phyloP scores from a whole-genome alignment of 2,888 invertebrate genomes.

The Atethmia centrago region DNA sequence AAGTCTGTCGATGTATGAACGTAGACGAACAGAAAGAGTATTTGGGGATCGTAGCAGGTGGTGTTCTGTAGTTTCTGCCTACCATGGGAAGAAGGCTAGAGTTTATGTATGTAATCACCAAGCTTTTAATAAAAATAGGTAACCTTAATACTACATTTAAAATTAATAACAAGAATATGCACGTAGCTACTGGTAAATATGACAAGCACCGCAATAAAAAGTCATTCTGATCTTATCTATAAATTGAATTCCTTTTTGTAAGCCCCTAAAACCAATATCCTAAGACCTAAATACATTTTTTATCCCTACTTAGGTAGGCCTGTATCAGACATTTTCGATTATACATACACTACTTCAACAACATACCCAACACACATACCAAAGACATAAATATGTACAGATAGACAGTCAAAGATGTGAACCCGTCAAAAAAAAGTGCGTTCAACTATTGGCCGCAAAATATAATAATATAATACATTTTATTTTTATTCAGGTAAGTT shows the following conservation, averaged over 20 bases:
- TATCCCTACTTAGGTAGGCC: neutral
- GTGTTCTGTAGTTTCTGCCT: neutral
- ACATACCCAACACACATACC: no score
- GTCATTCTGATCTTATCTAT: neutral
- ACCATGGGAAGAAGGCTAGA: neutral
- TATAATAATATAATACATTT: no score
- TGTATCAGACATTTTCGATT: conserved; percentile 13
- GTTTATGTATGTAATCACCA: neutral
- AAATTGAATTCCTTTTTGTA: conserved; percentile 22
- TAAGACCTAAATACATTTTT: conserved; percentile 18
- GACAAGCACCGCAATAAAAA: conserved; percentile 1
- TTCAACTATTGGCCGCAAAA: no score
- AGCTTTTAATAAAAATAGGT: neutral
- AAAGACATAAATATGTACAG: no score
- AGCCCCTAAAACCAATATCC: conserved; percentile 23
- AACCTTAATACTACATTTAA: neutral
- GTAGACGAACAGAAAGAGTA: neutral
- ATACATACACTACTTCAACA: conserved; percentile 15
- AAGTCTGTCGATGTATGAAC: neutral
- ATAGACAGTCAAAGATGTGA: no score
- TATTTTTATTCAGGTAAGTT: no score
- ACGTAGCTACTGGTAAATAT: neutral
- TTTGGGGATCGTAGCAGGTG: neutral
- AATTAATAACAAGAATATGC: neutral
- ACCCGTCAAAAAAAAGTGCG: no score